These are phyloP conservation scores for Erythrolamprus reginae DNA, from an alignment of 2,113 vertebrate genomes.

Conservation along the genomic window DNA sequence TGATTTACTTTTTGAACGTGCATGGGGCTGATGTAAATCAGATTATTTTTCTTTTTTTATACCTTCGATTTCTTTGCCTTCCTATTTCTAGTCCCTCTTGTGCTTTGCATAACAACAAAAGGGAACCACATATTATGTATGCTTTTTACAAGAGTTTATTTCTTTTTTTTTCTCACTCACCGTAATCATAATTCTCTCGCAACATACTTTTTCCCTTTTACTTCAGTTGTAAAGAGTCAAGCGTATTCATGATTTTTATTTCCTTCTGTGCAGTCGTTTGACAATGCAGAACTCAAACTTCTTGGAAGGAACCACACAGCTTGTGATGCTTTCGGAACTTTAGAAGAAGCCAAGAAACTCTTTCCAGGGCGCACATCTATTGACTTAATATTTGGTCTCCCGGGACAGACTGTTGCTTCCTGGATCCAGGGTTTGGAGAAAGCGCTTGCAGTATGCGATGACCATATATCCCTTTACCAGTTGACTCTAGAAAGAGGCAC, in stretches of 20 bases:
- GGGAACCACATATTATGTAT: background rate
- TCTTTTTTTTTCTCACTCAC: background rate
- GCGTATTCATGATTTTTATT: background rate
- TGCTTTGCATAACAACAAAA: background rate
- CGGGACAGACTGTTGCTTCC: constrained; percentile 66
- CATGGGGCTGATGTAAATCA: background rate
- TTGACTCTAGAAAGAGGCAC: constrained; percentile 89
- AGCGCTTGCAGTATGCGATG: constrained; percentile 73
- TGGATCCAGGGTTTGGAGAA: constrained; percentile 74
- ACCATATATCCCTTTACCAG: constrained; percentile 92
- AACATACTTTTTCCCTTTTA: background rate
- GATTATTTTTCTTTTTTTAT: background rate
- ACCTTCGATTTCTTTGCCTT: background rate
- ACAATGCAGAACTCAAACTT: constrained; percentile 70
- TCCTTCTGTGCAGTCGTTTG: constrained; percentile 73
- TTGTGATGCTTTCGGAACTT: constrained; percentile 65
- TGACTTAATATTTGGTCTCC: constrained; percentile 88
- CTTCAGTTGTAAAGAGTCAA: background rate
- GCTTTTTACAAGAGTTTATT: background rate
- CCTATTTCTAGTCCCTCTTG: background rate
- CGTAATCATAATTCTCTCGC: background rate
- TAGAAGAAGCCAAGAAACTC: constrained; percentile 72
- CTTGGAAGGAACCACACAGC: constrained; percentile 83
- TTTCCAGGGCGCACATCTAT: constrained; percentile 82
- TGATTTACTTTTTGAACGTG: background rate